A percentile compares a stretch with the other conserved stretches of the same genome.
phyloP scores from a whole-genome alignment of 1,140 invertebrate species.

The Calephelis nemesis region DNA sequence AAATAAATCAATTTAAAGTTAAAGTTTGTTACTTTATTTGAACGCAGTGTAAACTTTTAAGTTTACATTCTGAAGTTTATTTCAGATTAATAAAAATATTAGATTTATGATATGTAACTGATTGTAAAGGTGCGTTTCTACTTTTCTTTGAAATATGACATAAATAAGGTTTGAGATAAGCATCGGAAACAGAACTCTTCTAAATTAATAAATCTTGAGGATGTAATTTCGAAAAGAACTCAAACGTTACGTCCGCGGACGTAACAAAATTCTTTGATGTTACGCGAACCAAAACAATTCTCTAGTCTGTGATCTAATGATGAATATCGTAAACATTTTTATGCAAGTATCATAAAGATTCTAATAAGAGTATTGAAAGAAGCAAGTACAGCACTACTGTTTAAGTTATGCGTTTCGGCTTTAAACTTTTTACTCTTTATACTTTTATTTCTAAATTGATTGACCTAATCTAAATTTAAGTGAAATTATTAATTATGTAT shows the following conservation, averaged over 20 bases:
- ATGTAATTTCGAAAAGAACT: conserved; percentile 8
- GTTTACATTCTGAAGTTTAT: too few relatives aligned
- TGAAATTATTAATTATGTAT: too few relatives aligned
- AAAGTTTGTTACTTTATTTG: too few relatives aligned
- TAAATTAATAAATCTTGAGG: neutral
- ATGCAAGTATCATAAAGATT: neutral
- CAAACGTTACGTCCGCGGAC: conserved; percentile 6
- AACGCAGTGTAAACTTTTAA: too few relatives aligned
- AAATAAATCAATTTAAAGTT: too few relatives aligned
- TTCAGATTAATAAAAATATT: neutral
- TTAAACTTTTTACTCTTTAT: too few relatives aligned
- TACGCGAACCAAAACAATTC: conserved; percentile 4
- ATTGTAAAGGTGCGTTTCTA: neutral
- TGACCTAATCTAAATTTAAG: too few relatives aligned
- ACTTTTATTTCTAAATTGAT: too few relatives aligned
- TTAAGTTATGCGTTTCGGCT: too few relatives aligned
- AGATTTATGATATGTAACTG: neutral
- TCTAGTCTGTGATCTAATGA: conserved; percentile 11
- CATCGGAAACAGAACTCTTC: neutral
- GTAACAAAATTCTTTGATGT: conserved; percentile 7
- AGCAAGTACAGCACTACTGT: too few relatives aligned
- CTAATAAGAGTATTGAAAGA: neutral
- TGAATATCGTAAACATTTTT: conserved; percentile 8
- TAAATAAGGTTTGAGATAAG: neutral
- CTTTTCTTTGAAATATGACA: neutral